Conservation (phyloP, 2,797 vertebrate species). For the Gallinago solitaria region DNA sequence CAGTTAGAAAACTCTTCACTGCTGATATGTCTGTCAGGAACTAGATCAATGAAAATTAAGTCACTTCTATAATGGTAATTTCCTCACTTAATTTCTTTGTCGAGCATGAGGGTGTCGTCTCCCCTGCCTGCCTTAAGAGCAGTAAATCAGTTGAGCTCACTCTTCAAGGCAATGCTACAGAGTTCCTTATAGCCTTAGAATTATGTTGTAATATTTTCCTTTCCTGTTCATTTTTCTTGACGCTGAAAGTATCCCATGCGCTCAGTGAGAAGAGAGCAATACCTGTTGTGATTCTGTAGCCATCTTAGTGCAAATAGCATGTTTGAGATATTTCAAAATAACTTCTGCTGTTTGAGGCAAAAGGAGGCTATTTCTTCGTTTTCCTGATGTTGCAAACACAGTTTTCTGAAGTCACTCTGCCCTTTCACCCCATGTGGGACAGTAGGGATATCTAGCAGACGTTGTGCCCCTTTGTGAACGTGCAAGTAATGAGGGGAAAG, state of each 20-base stretch:
- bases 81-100: slow-evolving; percentile 31
- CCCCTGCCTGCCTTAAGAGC: background rate
- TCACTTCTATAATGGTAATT: background rate
- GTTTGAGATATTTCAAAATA: background rate
- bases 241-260: background rate
- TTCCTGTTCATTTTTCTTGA: background rate
- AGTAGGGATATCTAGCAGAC: background rate
- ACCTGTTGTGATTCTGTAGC: background rate
- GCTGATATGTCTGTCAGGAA: background rate
- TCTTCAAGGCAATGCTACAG: background rate
- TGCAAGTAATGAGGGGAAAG: background rate
- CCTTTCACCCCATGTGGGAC: fast-evolving
- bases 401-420: background rate
- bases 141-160: background rate
- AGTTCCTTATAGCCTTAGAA: background rate
- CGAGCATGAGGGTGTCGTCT: background rate
- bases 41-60: slow-evolving; percentile 30
- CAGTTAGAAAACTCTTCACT: background rate
- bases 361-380: background rate
- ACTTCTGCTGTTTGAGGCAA: background rate
- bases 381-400: background rate
- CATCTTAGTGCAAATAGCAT: background rate
- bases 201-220: background rate
- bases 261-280: background rate
- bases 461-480: background rate